Evolutionary conservation across 2,888 invertebrate species (phyloP).

Genomic region (Coremacera marginata): DNA sequence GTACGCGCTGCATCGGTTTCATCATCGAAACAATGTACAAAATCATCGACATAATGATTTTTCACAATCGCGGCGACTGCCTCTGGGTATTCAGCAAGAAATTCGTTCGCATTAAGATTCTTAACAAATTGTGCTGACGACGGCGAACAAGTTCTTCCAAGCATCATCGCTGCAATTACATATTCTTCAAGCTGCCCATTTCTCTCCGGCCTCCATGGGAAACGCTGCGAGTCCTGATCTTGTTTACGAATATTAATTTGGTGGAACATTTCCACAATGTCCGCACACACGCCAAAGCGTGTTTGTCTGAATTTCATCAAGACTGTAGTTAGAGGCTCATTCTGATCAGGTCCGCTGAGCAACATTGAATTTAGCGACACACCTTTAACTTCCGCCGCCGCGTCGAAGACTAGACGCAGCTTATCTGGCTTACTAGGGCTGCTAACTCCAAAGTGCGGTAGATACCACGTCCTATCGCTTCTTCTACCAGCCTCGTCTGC

Average conservation of each 20-base stretch:
- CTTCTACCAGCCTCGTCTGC: no score
- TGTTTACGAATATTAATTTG: constrained; percentile 51
- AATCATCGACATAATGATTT: constrained; percentile 45
- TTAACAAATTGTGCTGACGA: constrained; percentile 47
- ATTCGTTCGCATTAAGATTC: constrained; percentile 37
- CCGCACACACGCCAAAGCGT: constrained; percentile 52
- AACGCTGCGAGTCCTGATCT: constrained; percentile 53
- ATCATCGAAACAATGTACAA: constrained; percentile 23
- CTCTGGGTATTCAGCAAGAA: constrained; percentile 28
- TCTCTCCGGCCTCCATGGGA: not conserved
- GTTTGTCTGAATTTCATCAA: constrained; percentile 54
- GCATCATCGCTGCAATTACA: constrained; percentile 49
- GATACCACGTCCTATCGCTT: constrained; percentile 46
- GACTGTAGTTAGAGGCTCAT: constrained; percentile 50
- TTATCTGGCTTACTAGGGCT: constrained; percentile 54
- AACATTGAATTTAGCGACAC: constrained; percentile 52
- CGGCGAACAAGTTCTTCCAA: constrained; percentile 34
- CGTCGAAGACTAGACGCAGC: constrained; percentile 56
- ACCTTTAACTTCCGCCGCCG: constrained; percentile 51
- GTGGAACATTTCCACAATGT: constrained; percentile 61
- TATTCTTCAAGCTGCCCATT: constrained; percentile 35
- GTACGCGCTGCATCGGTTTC: constrained; percentile 30
- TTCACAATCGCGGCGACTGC: constrained; percentile 41
- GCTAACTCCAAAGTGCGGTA: constrained; percentile 50
- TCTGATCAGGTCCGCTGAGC: constrained; percentile 53